Evolutionary conservation across 1,140 invertebrate species (phyloP).

Genomic region (Anoplophora glabripennis): DNA sequence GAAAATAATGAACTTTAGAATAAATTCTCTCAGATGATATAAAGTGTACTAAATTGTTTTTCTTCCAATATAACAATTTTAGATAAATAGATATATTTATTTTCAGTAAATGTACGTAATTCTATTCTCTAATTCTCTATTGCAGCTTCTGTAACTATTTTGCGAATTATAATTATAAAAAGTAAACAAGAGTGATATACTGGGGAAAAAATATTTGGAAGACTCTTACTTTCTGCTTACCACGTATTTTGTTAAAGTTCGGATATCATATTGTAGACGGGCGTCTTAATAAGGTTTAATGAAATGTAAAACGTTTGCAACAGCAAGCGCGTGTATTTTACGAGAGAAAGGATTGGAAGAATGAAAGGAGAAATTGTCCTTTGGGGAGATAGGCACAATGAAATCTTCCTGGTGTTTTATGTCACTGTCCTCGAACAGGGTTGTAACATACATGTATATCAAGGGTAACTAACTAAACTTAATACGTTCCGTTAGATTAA

Average conservation of each 20-base stretch:
- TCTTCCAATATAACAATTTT: no score
- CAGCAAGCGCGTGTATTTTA: conserved; percentile 30
- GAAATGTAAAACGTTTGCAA: conserved; percentile 31
- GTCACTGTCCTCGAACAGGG: conserved; percentile 23
- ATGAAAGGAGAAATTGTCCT: conserved; percentile 25
- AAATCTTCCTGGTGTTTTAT: conserved; percentile 24
- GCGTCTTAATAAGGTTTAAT: conserved; percentile 23
- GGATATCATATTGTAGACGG: neutral
- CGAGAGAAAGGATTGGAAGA: conserved; percentile 29
- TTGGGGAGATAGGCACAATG: conserved; percentile 20
- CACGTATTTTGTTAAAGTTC: neutral
- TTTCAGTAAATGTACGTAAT: no score
- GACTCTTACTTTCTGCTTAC: neutral
- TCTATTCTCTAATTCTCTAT: no score
- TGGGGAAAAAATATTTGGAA: no score
- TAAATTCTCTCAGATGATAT: no score
- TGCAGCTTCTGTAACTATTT: no score
- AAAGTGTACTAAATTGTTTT: no score
- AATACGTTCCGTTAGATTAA: conserved; percentile 19
- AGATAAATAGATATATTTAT: no score
- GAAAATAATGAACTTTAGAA: no score
- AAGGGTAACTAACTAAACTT: conserved; percentile 22
- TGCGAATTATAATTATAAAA: no score
- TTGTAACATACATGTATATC: conserved; percentile 16
- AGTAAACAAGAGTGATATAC: no score